Base-by-base conservation (phyloP, 1,140 invertebrate species). In the Chionoecetes opilio region DNA sequence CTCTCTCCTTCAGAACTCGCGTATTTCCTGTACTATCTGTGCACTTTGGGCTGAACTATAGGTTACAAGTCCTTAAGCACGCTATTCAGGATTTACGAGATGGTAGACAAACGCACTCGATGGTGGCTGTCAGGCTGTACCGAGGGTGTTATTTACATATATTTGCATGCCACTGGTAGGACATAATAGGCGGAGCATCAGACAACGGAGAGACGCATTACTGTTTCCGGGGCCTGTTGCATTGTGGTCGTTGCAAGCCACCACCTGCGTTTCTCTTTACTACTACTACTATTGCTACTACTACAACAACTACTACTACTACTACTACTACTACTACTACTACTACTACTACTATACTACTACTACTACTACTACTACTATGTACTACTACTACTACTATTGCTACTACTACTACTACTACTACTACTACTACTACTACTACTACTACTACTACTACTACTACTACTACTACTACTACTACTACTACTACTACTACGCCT, bases 391-490 rank as follows among this genome's bases (percentile, higher is more conserved):
- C 53, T 75, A 75, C 53, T 75, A 75, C 53, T 75, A 75, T 21
- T 75, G 26, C 53, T 75, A 75, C 53, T 75, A 75, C 53, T 75
- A 75, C 53, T 75, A 75, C 53, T 75, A 75, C 53, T 75, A 75
- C 53, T 75, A 75, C 53, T 75, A 75, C 53, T 75, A 75, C 53
- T 75, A 75, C 53, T 75, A 75, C 53, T 75, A 75, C 53, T 75
- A 75, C 53, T 75, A 75, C 53, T 75, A 75, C 53, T 75, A 75
- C 53, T 75, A 75, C 53, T 75, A 75, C 53, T 75, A 75, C 53
- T 75, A 75, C 53, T 75, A 75, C 63, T 75, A 75, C 63, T 75
- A 75, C 63, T 75, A 75, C 63, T 75, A 75, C 63, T 75, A 26
- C 63, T 53, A 53, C 46, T 53, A 53, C 46, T 53, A 53, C 2